phyloP scores from a whole-genome alignment of 2,888 invertebrate genomes.

The Cephus spinipes region DNA sequence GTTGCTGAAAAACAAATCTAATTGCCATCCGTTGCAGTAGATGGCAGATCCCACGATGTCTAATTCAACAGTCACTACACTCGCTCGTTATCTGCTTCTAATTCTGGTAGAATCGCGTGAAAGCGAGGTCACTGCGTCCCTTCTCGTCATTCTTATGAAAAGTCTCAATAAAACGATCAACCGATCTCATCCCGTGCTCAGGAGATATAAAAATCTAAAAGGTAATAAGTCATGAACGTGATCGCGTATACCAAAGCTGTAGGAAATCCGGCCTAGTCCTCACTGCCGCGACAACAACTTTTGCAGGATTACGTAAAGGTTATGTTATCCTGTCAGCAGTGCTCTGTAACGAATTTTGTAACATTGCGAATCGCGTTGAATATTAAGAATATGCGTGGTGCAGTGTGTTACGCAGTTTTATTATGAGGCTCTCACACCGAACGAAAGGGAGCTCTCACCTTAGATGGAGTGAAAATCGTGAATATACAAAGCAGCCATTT shows the following conservation, averaged over 20 bases:
- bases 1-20: neutral
- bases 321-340: constrained; percentile 45
- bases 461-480: neutral
- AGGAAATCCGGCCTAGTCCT: neutral
- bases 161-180: neutral
- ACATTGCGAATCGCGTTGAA: constrained; percentile 36
- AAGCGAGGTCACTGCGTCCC: neutral
- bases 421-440: neutral
- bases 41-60: neutral
- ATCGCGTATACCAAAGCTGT: neutral
- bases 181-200: neutral
- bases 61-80: neutral
- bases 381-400: constrained; percentile 30
- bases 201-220: neutral
- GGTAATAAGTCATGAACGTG: neutral
- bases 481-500: neutral
- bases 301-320: constrained; percentile 43
- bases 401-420: neutral
- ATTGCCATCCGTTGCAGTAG: neutral
- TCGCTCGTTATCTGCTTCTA: neutral
- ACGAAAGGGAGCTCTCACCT: neutral
- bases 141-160: neutral
- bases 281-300: constrained; percentile 19
- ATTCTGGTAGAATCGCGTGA: neutral
- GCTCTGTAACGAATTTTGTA: constrained; percentile 52